These are phyloP conservation scores for Natator depressus DNA, from an alignment of 2,113 vertebrate species.

Conservation along the genomic window DNA sequence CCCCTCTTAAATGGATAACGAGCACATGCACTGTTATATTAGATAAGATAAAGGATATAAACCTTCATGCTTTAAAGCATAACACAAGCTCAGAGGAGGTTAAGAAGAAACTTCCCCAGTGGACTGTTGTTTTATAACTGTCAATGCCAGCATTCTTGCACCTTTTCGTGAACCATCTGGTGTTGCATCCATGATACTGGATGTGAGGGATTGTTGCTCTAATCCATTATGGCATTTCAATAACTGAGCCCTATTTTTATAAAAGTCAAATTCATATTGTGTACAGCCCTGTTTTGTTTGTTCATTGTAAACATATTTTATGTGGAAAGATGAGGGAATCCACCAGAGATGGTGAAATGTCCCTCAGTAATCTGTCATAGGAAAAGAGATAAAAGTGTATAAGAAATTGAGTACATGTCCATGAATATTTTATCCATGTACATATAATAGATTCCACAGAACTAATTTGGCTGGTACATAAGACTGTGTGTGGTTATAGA, in stretches of 20 bases:
- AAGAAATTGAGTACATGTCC: too few species aligned
- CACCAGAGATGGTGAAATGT: not conserved
- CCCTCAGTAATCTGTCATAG: not conserved
- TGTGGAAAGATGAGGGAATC: not conserved
- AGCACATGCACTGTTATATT: not conserved
- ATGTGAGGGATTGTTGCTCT: not conserved
- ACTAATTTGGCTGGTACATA: not conserved
- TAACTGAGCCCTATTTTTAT: not conserved
- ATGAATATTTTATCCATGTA: not conserved
- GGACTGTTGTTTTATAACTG: too few species aligned
- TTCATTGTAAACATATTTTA: not conserved
- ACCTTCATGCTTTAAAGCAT: too few species aligned
- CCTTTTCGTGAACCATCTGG: not conserved
- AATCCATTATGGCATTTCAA: not conserved
- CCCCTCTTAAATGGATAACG: fast-evolving
- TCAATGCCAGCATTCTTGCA: not conserved
- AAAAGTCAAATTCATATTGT: not conserved
- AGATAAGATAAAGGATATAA: not conserved
- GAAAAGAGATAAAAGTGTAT: not conserved
- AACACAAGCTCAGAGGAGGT: not conserved
- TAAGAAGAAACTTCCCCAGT: not conserved
- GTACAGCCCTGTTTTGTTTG: not conserved
- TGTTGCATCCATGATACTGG: not conserved
- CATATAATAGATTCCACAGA: not conserved
- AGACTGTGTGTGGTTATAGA: not conserved